Base-by-base conservation (phyloP, 2,888 invertebrate genomes). In the Nesidiocoris tenuis region DNA sequence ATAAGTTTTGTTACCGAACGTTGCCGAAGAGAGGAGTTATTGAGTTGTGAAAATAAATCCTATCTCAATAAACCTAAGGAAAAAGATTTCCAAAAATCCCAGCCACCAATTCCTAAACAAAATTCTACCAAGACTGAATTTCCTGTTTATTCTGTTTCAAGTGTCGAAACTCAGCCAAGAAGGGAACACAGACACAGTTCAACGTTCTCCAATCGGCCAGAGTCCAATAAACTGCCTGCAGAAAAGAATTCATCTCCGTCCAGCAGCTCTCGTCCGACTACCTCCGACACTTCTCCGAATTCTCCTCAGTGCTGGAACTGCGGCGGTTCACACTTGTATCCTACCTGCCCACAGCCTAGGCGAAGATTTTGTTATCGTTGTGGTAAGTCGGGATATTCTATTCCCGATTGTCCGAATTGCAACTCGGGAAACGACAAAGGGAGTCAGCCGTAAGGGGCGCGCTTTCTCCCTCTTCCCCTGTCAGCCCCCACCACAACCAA, bases 331-430 rank as follows among this genome's bases (percentile, higher is more conserved):
- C 72, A 72, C 63, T 21, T 39, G 0, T 72, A 25, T 61, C 61
- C 61, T 18, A 21, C 23, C 12, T 72, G 72, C 19, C 9, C 39
- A 2, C 23, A 23, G 25, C 72, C 72, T 1, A 61, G 72, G 39
- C 12, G 25, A 61, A 21, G 25, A n/a, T 72, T 72, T 61, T 72
- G 72, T 39, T 72, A 61, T 25, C 21, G 24, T 25, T 72, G 61
- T 25, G 72, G 72, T 19, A 12, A 39, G n/a, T 24, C 25, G 23
- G 72, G 61, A 64, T 25, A 25, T 9, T 9, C 18, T 39, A 61
- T 61, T n/a, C 23, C 39, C 9, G 19, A 61, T 39, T 72, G 72
- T 19, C 61, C 72, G 1, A 25, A 39, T 12, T 61, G 61, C 22
- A 68, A 54, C 54, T 25, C 72, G 23, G 54, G 22, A 72, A 59